Conservation (phyloP, 2,888 invertebrate species). For the Plebejus anna region DNA sequence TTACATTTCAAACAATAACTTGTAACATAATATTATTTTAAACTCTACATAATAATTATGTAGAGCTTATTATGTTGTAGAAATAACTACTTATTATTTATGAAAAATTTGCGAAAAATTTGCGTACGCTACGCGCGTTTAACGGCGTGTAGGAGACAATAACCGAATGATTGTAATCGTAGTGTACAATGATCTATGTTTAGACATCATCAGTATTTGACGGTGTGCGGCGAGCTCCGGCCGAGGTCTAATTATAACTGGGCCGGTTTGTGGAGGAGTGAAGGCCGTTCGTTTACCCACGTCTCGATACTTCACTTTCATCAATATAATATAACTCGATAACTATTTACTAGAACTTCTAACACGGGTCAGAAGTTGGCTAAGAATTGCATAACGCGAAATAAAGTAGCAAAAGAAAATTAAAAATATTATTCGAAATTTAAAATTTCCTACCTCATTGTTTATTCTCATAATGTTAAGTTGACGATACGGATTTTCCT, state of each 20-base stretch:
- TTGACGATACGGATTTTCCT: neutral
- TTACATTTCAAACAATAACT: no score
- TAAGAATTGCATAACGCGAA: neutral
- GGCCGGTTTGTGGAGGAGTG: constrained; percentile 27
- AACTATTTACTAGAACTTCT: neutral
- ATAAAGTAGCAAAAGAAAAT: neutral
- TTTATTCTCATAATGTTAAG: neutral
- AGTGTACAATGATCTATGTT: neutral
- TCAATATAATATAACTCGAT: constrained; percentile 19
- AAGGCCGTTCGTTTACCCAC: constrained; percentile 27
- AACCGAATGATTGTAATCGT: neutral
- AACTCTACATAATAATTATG: no score
- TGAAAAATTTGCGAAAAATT: neutral
- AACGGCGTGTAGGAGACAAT: neutral
- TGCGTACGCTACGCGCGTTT: neutral
- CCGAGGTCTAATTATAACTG: constrained; percentile 42
- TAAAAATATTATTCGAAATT: neutral
- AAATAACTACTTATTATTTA: neutral
- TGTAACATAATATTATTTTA: no score
- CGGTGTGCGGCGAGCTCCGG: neutral
- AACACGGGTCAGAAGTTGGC: neutral
- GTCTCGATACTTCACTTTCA: constrained; percentile 16
- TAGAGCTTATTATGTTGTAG: no score
- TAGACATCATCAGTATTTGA: neutral
- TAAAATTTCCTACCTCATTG: neutral